These are phyloP conservation scores for Cherax destructor DNA, from an alignment of 1,140 invertebrate species.

Conservation along the genomic window DNA sequence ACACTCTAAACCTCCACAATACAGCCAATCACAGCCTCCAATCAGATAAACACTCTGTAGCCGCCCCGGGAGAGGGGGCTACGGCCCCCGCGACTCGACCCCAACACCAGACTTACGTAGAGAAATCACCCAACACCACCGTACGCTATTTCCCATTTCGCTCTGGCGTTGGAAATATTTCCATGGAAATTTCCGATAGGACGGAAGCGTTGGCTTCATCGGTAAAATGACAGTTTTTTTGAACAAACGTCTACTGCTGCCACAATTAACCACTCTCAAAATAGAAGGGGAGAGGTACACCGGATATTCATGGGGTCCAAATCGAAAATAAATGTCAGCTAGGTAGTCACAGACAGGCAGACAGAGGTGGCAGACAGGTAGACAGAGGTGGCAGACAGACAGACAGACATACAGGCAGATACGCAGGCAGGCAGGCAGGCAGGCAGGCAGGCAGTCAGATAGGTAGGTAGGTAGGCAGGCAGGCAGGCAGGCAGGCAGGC, in stretches of 20 bases:
- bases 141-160: neutral
- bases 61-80: too few relatives aligned
- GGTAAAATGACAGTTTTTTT: neutral
- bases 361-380: neutral
- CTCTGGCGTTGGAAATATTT: neutral
- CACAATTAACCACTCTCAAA: constrained; percentile 13
- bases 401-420: neutral
- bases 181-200: too few relatives aligned
- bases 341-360: neutral
- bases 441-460: neutral
- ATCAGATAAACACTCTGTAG: neutral
- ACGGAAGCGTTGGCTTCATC: neutral
- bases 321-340: constrained; percentile 5
- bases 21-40: neutral
- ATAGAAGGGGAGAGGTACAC: neutral
- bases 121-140: neutral
- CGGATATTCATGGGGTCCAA: neutral
- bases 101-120: too few relatives aligned
- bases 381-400: neutral
- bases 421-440: neutral
- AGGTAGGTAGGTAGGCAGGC: neutral
- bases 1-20: neutral
- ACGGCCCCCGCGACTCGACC: too few relatives aligned
- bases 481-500: neutral
- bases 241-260: neutral